A percentile compares a stretch with the other conserved stretches of the same genome.
These are phyloP conservation scores for Trididemnum nubilum DNA, from an alignment of 23 tunicate genomes.

Conservation along the genomic window DNA sequence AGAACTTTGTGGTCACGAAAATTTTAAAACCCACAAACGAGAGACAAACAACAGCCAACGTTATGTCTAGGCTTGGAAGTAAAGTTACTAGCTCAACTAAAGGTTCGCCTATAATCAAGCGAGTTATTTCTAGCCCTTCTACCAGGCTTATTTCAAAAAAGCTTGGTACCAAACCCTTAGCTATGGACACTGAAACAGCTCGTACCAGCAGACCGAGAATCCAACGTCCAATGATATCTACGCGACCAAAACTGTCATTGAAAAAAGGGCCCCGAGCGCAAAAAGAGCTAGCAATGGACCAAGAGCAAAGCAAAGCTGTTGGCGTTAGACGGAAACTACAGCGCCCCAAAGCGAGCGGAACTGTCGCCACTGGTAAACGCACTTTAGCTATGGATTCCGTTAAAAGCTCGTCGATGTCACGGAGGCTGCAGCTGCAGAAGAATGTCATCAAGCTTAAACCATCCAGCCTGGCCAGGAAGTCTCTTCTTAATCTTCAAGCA, in stretches of 20 bases:
- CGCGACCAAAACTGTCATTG: no score
- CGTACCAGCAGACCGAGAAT: background rate
- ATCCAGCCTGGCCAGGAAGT: no score
- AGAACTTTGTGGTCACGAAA: slow-evolving; percentile 19
- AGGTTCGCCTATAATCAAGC: background rate
- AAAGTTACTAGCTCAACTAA: slow-evolving; percentile 34
- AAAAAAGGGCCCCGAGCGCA: no score
- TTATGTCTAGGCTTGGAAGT: slow-evolving; percentile 44
- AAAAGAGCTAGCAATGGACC: no score
- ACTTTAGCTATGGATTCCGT: slow-evolving; percentile 2
- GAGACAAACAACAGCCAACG: slow-evolving; percentile 10
- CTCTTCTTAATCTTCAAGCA: no score
- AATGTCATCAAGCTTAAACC: no score
- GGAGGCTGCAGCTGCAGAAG: slow-evolving; percentile 26
- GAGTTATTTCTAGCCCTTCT: background rate
- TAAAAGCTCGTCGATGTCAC: no score
- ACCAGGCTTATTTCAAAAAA: background rate
- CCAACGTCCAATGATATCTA: background rate
- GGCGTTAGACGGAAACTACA: background rate
- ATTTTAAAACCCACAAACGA: background rate
- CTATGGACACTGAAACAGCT: background rate
- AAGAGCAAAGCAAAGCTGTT: background rate
- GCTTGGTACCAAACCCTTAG: background rate
- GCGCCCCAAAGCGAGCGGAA: background rate
- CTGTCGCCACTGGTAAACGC: background rate